These are phyloP conservation scores for Spermophilus dauricus DNA, from an alignment of 2,113 vertebrate genomes.

Conservation along the genomic window DNA sequence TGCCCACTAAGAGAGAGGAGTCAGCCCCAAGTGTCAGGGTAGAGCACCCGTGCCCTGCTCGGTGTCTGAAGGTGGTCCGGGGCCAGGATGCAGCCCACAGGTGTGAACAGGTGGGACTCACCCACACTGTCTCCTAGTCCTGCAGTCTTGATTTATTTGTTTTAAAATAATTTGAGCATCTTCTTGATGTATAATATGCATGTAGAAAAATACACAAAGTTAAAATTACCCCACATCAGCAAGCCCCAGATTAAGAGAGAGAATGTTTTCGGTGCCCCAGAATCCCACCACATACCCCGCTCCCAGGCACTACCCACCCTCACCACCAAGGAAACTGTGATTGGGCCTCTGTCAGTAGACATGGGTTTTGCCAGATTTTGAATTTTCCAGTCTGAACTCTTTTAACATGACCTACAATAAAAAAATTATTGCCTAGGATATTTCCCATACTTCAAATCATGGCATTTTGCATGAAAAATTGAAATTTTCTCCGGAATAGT, in stretches of 20 bases:
- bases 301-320: neutral
- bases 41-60: neutral
- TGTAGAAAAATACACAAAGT: neutral
- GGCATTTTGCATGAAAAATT: conserved; percentile 19
- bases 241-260: neutral
- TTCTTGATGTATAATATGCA: neutral
- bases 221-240: neutral
- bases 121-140: neutral
- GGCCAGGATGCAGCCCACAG: neutral
- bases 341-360: neutral
- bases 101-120: neutral
- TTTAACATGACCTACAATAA: no score
- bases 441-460: neutral
- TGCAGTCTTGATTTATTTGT: neutral
- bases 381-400: neutral
- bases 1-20: neutral
- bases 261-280: neutral
- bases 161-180: conserved; percentile 52
- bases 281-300: neutral
- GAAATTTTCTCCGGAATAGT: neutral
- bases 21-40: neutral
- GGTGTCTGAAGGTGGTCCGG: neutral
- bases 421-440: no score
- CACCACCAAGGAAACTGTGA: neutral
- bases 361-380: neutral